A percentile compares a stretch with the other conserved stretches of the same genome.
phyloP scores from a whole-genome alignment of 92 coral and sea anemone species.

The Pocillopora grandis region DNA sequence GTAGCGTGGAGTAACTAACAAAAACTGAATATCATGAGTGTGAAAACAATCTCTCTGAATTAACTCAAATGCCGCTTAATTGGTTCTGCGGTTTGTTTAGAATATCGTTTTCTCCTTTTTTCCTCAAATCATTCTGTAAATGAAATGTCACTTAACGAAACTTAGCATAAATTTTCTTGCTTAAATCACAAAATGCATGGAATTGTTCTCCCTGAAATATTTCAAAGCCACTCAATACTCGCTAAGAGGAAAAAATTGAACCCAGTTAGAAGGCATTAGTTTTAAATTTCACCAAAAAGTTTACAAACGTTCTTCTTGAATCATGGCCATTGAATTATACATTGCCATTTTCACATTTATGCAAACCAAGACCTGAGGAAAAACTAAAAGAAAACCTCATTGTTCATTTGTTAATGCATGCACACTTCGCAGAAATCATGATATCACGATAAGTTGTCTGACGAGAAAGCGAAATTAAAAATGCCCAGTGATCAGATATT shows the following conservation, averaged over 20 bases:
- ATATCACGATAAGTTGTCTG: not conserved
- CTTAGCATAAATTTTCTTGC: not conserved
- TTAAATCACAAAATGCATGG: not conserved
- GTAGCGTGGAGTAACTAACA: not conserved
- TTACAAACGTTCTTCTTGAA: not conserved
- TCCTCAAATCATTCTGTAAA: not conserved
- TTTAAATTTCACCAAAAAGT: not conserved
- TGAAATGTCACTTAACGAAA: not conserved
- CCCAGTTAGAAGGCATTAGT: not conserved
- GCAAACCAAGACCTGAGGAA: not conserved
- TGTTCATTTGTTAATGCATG: not conserved
- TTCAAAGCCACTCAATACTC: not conserved
- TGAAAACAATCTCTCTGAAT: not conserved
- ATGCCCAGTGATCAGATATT: conserved; percentile 2
- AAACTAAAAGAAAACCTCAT: not conserved
- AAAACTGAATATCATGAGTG: not conserved
- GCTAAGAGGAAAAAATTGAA: not conserved
- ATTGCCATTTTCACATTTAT: not conserved
- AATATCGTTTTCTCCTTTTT: not conserved
- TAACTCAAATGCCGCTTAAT: not conserved
- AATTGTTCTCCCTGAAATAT: not conserved
- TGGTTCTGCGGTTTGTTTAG: not conserved
- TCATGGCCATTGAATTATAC: not conserved
- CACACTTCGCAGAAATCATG: not conserved
- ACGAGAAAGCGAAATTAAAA: not conserved